Base-by-base conservation (phyloP, 2,888 invertebrate species). In the Chymomyza caudatula region DNA sequence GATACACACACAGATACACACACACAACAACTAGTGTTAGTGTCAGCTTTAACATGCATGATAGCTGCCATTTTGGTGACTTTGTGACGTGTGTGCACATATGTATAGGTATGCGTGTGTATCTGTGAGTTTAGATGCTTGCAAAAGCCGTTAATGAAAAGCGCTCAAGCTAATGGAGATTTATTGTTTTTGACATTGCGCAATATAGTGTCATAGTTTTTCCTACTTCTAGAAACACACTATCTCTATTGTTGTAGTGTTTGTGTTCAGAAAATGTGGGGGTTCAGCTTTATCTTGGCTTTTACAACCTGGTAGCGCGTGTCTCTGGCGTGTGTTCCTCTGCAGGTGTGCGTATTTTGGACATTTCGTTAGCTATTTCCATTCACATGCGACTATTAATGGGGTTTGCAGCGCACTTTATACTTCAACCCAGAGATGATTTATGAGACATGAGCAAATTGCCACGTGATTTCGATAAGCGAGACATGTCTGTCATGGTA, bases 131-230 rank as follows among this genome's bases (percentile, higher is more conserved):
- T 60, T 19, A 51, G 42, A 5, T 8, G n/a, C n/a, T 11, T 63
- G 67, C 54, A 55, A 77, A 77, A 78, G 67, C 69, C 76, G 77
- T 84, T 82, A 82, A 82, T 82, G 82, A 82, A 81, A 79, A 77
- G 70, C 69, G 79, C 76, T 77, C 77, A 74, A 65, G 72, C 63
- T 73, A 79, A 82, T 82, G 76, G 76, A 77, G 77, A 82, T 82
- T 84, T 84, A 84, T 84, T 77, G 72, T 79, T 79, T 78, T 57
- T 47, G 65, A 69, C 71, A 59, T 53, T 66, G 69, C 51, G 22
- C 63, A 57, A 73, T 54, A 72, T 15, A 22, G 19, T 49, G 43
- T 55, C 11, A 25, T 29, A 55, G 54, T 25, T 47, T 47, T 19
- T 11, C 2, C 29, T 11, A 37, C 29, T 29, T 29, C 29, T 15